These are phyloP conservation scores for Calephelis nemesis DNA, from an alignment of 1,140 invertebrate genomes.

Conservation along the genomic window DNA sequence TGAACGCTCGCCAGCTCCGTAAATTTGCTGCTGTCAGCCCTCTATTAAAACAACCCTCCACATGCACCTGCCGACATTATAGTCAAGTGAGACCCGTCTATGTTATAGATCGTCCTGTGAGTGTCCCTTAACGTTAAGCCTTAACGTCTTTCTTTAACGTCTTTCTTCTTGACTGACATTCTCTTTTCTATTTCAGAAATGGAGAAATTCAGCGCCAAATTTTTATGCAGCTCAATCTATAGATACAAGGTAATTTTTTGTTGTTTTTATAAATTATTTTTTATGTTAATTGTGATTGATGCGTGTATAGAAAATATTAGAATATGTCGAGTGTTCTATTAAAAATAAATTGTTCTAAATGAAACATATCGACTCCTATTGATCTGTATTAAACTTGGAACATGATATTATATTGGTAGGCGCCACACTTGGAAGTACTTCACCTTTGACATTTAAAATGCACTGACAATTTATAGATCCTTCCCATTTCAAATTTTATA, in stretches of 20 bases:
- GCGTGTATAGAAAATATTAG: not conserved
- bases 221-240: constrained; percentile 69
- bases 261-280: not conserved
- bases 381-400: constrained; percentile 59
- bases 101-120: constrained; percentile 67
- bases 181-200: constrained; percentile 61
- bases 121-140: constrained; percentile 44
- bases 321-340: constrained; percentile 48
- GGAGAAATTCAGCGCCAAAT: constrained; percentile 67
- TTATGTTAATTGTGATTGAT: constrained; percentile 8
- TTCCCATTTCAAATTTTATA: no score
- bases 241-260: constrained; percentile 60
- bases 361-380: constrained; percentile 63
- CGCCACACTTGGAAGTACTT: constrained; percentile 47
- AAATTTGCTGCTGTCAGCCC: constrained; percentile 46
- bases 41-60: constrained; percentile 36
- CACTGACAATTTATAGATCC: constrained; percentile 18
- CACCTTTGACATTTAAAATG: constrained; percentile 62
- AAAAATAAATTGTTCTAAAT: constrained; percentile 63
- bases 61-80: constrained; percentile 57
- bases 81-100: constrained; percentile 74
- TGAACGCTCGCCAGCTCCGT: constrained; percentile 61
- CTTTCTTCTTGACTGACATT: not conserved
- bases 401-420: constrained; percentile 38
- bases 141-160: no score